These are phyloP conservation scores for Chelonoidis abingdonii DNA, from an alignment of 2,113 vertebrate genomes.

Conservation along the genomic window DNA sequence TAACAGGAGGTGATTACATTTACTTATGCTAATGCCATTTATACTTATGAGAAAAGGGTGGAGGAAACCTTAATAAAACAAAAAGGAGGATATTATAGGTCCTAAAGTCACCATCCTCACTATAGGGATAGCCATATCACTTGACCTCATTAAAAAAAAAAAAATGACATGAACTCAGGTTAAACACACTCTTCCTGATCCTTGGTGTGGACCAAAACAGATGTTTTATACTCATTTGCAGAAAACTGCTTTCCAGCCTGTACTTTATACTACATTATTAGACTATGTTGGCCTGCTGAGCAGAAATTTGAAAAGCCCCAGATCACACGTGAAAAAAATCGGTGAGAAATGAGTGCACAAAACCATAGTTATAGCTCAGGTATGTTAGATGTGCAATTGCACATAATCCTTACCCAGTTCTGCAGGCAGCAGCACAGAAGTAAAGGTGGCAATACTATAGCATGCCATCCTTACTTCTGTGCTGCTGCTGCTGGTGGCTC, in stretches of 20 bases:
- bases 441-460: no score
- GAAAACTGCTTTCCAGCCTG: neutral
- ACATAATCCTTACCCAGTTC: no score
- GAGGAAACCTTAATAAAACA: neutral
- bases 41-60: neutral
- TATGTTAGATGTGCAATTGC: neutral
- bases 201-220: neutral
- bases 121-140: neutral
- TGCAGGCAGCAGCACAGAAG: no score
- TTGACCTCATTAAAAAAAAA: neutral
- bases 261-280: neutral
- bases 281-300: neutral
- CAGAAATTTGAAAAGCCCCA: neutral
- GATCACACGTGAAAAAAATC: no score
- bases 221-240: neutral
- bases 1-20: neutral
- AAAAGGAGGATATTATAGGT: no score
- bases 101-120: neutral
- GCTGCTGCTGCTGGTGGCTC: no score
- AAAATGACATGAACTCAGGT: neutral
- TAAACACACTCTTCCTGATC: neutral
- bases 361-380: neutral
- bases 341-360: neutral
- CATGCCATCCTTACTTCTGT: no score
- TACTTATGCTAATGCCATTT: neutral